Evolutionary conservation across 2,113 vertebrate genomes (phyloP), one percentile per base, ranked within the genome.

Genomic region (Castor canadensis): DNA sequence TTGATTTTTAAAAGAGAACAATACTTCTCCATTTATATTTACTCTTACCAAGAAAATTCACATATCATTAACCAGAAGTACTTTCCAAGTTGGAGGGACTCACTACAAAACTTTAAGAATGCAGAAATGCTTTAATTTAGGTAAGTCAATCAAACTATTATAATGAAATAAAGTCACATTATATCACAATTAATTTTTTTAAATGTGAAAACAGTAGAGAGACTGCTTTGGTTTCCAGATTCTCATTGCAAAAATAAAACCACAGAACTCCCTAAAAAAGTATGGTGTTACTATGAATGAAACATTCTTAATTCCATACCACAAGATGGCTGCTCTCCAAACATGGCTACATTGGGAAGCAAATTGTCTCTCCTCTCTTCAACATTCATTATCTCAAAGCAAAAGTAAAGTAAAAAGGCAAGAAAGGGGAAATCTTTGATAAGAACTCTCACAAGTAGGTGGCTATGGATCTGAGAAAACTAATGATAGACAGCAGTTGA

Each of bases 41-140:
- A 60, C 38, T 81, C 0, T 84, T 47, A 38, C 26, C 26, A n/a
- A 64, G 47, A 72, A 91, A 95, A 81, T n/a, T 16, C 38, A 79
- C 4, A 0, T 62, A 43, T 17, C 16, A 45, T 49, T 45, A 83
- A 32, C 19, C 40, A 67, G 60, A 43, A 89, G 40, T 35, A 30
- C 2, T 28, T 64, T 93, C 95, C 49, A 64, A 54, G 26, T 49
- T 71, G 28, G 71, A 89, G n/a, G 22, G 7, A 89, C 30, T 52
- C 67, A 43, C 38, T 88, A 72, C 40, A 82, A 89, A 81, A 19
- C 16, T 9, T 72, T n/a, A 75, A 35, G 73, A 88, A 79, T 40
- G 58, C 13, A 89, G 92, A 94, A 82, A 77, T 69, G 24, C 38
- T 91, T 88, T 54, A 49, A 66, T 90, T 91, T 66, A 66, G 11